A percentile compares a stretch with the other conserved stretches of the same genome.
These are phyloP conservation scores for Pteria penguin DNA, from an alignment of 2,888 invertebrate species.

Conservation along the genomic window DNA sequence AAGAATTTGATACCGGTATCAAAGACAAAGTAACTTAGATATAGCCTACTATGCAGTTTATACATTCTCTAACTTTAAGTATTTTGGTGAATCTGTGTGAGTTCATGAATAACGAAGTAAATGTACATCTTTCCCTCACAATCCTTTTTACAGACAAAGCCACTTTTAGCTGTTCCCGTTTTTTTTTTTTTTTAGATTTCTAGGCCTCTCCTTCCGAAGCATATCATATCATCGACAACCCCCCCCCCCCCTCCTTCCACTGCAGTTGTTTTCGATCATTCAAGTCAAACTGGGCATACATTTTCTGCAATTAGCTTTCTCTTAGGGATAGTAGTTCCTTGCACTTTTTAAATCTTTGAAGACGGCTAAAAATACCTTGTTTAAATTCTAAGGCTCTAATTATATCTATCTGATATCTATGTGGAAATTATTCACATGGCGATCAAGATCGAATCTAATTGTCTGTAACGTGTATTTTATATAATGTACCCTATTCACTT, in stretches of 20 bases:
- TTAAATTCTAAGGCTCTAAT: background rate
- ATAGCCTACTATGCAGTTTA: background rate
- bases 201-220: background rate
- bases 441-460: background rate
- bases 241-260: background rate
- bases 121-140: background rate
- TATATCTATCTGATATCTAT: background rate
- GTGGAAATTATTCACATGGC: background rate
- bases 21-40: no score
- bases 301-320: background rate
- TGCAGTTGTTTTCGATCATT: background rate
- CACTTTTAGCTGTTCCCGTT: background rate
- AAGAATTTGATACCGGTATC: no score
- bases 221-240: background rate
- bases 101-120: background rate
- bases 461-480: background rate
- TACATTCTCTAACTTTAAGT: background rate
- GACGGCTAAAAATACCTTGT: background rate
- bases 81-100: conserved; percentile 13
- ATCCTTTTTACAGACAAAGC: background rate
- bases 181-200: background rate
- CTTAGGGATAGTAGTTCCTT: background rate
- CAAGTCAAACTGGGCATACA: background rate
- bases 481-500: background rate
- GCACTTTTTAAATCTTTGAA: background rate